A percentile compares a stretch with the other conserved stretches of the same genome.
These are phyloP conservation scores for Tapera naevia DNA, from an alignment of 2,797 vertebrate species.

Conservation along the genomic window DNA sequence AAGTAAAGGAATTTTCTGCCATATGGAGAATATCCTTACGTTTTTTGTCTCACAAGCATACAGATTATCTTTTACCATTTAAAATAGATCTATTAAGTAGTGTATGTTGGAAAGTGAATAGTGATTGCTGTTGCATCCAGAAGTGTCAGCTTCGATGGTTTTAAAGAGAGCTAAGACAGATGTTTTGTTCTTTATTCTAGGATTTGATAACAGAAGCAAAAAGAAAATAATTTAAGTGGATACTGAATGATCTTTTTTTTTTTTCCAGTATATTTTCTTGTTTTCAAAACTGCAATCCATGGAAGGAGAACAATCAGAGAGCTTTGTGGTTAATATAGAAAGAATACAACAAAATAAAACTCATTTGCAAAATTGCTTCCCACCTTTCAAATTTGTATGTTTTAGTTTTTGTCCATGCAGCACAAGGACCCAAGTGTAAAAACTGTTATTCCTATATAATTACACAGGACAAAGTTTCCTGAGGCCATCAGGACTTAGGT, in stretches of 20 bases:
- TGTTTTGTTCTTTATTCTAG: not conserved
- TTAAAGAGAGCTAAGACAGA: not conserved
- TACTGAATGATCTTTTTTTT: rapidly evolving
- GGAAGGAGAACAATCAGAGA: not conserved
- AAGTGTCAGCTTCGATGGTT: not conserved
- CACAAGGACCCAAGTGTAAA: not conserved
- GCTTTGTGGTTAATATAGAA: not conserved
- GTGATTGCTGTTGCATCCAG: not conserved
- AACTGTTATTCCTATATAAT: not conserved
- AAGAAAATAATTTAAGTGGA: not conserved
- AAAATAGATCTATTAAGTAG: not conserved
- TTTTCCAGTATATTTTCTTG: not conserved
- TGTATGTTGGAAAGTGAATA: not conserved
- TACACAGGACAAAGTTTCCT: not conserved
- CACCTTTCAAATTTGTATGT: not conserved
- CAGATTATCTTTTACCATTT: not conserved
- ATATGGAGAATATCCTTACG: not conserved
- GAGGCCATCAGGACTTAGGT: not conserved
- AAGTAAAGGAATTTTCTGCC: not conserved
- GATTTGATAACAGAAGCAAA: not conserved
- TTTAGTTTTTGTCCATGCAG: not conserved
- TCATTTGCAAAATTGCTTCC: not conserved
- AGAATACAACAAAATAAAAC: not conserved
- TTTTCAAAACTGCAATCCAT: not conserved
- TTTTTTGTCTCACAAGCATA: not conserved